Base-by-base conservation (phyloP, 2,888 invertebrate genomes). In the Diarsia rubi region DNA sequence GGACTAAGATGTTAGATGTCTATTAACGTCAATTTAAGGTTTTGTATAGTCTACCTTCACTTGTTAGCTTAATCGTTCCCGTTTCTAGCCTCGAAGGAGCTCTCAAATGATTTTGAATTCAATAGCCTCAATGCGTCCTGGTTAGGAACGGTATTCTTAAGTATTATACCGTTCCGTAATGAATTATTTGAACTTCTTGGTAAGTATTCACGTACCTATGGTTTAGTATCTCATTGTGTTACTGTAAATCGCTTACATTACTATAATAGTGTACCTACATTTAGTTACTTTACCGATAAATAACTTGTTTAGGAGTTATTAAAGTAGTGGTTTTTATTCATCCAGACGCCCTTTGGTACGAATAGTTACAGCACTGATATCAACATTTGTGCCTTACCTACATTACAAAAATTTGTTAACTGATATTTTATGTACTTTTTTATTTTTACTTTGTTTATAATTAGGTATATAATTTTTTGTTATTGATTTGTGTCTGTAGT, bases 1-100 rank as follows among this genome's bases (percentile, higher is more conserved):
- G 71, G 71, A 87, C 87, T 74, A 77, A 86, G 86, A 79, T 86
- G 86, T 83, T 86, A 59, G 47, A 72, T 27, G 81, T 86, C 86
- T 68, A 86, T 86, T 85, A 86, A 77, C 78, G 86, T 86, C 86
- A 87, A 71, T 83, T 78, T 75, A 75, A 75, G 47, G 77, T 78
- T 78, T 74, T 62, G 54, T 86, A 64, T 73, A 76, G 74, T 72
- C 81, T 84, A 78, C 76, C 76, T 78, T 83, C 76, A 85, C 83
- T 83, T 75, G 84, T 83, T 82, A 83, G 69, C 63, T 83, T 78
- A 82, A 85, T 82, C 79, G 80, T 71, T 82, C 66, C 74, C 59
- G 66, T 87, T 82, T 83, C 81, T 37, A 57, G 81, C 67, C 59
- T 63, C 75, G n/a, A 57, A 78, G 83, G 73, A 78, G 63, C 65